Evolutionary conservation across 2,797 vertebrate genomes (phyloP), one percentile per base, ranked within the genome.

Genomic region (Centroberyx gerrardi): DNA sequence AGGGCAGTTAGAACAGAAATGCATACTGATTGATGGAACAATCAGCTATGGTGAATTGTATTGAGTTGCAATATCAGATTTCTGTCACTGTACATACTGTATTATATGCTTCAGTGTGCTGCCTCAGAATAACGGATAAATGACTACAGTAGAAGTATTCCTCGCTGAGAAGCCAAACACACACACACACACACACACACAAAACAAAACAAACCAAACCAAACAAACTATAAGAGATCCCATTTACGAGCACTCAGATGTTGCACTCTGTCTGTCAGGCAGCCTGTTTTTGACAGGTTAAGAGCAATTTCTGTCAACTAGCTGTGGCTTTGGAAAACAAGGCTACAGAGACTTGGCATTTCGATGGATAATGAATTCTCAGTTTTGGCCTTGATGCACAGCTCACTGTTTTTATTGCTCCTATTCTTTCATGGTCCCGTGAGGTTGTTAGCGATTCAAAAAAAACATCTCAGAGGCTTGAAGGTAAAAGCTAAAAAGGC

Each of bases 221-320:
- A 51, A 17, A 33, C 9, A 58, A 65, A 64, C 49, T 53, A 38
- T 27, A 54, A n/a, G 44, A 54, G 38, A 66, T n/a, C 53, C n/a
- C 13, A 36, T 49, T 62, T 33, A 29, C 29, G 17, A 52, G 54
- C 64, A 28, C 49, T 75, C 38, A 22, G 46, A 66, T 52, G n/a
- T 14, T 51, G 46, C 51, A 38, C 29, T 51, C 5, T 59, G 60
- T 67, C 68, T 72, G 67, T 31, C 68, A 87, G 53, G 38, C 52
- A 53, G 42, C 17, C 58, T 65, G 52, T 77, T 78, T 70, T 9
- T 77, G 82, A 78, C 76, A 85, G 52, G 46, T 78, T 78, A 79
- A 72, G 49, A 86, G 52, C 72, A 74, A 65, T 72, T 76, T 48
- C 65, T 78, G 72, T 83, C 83, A 84, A 63, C 46, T 55, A 56